Evolutionary conservation across 2,797 vertebrate species (phyloP).

Genomic region (Propithecus perrieri): DNA sequence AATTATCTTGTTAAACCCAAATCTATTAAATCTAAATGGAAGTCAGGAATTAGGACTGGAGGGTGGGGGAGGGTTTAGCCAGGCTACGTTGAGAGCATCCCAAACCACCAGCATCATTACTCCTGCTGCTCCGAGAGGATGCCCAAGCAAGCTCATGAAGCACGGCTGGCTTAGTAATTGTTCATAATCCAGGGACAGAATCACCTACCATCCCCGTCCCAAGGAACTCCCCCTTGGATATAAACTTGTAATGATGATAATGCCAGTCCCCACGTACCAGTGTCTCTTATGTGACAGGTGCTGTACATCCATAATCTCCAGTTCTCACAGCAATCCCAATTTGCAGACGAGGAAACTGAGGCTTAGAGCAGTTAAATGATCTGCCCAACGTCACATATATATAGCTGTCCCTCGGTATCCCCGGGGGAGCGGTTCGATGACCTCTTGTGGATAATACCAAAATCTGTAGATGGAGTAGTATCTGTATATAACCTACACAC

Average conservation of each 20-base stretch:
- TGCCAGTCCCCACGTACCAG: neutral
- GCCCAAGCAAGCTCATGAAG: neutral
- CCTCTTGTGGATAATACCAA: neutral
- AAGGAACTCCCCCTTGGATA: neutral
- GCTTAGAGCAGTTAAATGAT: neutral
- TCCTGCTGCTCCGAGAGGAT: fast-evolving
- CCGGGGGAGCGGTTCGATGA: neutral
- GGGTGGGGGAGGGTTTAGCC: neutral
- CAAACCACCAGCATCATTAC: neutral
- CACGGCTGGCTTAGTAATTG: neutral
- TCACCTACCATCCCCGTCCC: neutral
- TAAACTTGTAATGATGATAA: neutral
- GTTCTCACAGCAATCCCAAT: neutral
- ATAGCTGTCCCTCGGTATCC: neutral
- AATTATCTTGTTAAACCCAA: conserved; percentile 58
- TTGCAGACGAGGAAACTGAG: neutral
- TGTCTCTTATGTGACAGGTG: neutral
- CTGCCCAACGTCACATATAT: neutral
- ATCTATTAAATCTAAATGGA: conserved; percentile 69
- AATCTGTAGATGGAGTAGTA: neutral
- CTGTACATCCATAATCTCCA: neutral
- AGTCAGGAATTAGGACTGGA: conserved; percentile 34
- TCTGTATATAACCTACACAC: neutral
- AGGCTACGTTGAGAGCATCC: neutral
- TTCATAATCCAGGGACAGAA: neutral